Percentiles rank a stretch among this genome's conserved stretches.
These are phyloP conservation scores for Oopsacas minuta DNA, from an alignment of 37 sponge, comb jelly and placozoan genomes.

Conservation along the genomic window DNA sequence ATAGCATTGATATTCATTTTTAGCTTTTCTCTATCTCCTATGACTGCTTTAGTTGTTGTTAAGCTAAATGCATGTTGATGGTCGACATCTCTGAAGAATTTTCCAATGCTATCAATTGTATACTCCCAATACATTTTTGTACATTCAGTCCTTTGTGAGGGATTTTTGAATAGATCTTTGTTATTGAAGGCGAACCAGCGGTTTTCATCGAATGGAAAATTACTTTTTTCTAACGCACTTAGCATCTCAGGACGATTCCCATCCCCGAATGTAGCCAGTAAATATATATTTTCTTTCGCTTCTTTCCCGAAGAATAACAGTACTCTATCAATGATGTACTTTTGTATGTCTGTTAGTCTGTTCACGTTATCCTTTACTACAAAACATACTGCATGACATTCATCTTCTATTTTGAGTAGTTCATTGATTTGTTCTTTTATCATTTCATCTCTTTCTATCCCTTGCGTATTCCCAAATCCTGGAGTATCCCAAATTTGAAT, in stretches of 20 bases:
- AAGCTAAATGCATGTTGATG: background rate
- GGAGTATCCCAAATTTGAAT: background rate
- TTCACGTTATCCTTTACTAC: background rate
- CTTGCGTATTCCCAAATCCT: background rate
- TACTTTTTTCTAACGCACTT: background rate
- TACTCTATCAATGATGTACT: background rate
- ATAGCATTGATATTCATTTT: background rate
- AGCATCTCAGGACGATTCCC: background rate
- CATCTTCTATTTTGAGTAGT: background rate
- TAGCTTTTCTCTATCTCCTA: background rate
- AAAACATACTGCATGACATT: background rate
- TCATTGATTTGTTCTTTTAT: slow-evolving; percentile 3
- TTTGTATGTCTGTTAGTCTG: background rate
- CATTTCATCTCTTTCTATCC: background rate
- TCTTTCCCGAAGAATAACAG: slow-evolving; percentile 17
- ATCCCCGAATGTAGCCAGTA: background rate
- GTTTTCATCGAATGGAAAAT: background rate
- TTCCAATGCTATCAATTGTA: background rate
- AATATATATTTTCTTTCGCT: background rate
- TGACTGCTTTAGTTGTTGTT: background rate
- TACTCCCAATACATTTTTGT: background rate
- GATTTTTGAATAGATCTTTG: background rate
- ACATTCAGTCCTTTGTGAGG: background rate
- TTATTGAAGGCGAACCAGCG: slow-evolving; percentile 9
- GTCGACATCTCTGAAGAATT: background rate